Conservation (phyloP, 2,888 invertebrate species). For the Mellilla xanthometata region DNA sequence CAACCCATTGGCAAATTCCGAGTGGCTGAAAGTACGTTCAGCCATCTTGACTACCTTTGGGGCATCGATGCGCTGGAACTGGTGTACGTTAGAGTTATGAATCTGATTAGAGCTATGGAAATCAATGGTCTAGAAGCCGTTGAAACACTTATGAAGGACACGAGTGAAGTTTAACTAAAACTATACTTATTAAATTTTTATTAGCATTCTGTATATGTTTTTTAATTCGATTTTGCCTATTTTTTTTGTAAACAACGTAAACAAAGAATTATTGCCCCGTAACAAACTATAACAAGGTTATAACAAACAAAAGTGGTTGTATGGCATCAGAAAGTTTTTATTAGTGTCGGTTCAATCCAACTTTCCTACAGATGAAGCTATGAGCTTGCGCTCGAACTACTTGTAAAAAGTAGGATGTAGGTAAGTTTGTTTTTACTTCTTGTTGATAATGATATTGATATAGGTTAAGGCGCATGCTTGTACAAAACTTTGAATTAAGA, state of each 20-base stretch:
- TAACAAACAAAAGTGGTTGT: conserved; percentile 22
- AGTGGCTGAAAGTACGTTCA: conserved; percentile 82
- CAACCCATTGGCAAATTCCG: conserved; percentile 80
- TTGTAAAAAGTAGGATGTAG: too few relatives aligned
- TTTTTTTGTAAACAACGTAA: background rate
- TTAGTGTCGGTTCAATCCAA: conserved; percentile 27
- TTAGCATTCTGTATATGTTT: background rate
- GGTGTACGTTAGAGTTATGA: conserved; percentile 81
- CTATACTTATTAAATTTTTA: background rate
- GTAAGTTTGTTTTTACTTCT: too few relatives aligned
- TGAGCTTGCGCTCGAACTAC: background rate
- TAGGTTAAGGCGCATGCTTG: too few relatives aligned
- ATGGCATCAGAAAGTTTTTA: conserved; percentile 30
- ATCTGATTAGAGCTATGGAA: conserved; percentile 70
- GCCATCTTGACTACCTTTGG: conserved; percentile 88
- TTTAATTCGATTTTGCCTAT: background rate
- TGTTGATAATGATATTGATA: too few relatives aligned
- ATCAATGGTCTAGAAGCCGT: conserved; percentile 23
- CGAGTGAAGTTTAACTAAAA: background rate
- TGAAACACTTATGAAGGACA: background rate
- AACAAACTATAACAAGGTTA: conserved; percentile 15
- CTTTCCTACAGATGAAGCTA: conserved; percentile 19
- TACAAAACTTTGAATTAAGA: too few relatives aligned
- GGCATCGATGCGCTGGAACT: conserved; percentile 83
- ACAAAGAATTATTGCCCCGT: conserved; percentile 2